Percentiles rank a stretch among this genome's conserved stretches.
phyloP scores from a whole-genome alignment of 2,888 invertebrate species.

The Nipponacmea schrenckii region DNA sequence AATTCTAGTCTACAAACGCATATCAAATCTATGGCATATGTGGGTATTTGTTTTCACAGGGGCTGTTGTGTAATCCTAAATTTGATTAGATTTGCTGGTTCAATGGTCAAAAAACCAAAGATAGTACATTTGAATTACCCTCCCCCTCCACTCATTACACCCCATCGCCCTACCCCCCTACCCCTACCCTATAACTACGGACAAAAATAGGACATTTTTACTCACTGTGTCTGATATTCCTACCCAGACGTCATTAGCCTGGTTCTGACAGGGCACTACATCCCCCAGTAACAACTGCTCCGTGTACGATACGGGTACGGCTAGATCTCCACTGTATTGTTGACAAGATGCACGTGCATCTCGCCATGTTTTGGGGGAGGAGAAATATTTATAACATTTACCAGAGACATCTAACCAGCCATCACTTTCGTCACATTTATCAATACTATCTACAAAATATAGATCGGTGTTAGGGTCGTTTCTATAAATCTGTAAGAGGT shows the following conservation, averaged over 20 bases:
- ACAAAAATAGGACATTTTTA: not conserved
- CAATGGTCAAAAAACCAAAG: no score
- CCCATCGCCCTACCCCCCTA: no score
- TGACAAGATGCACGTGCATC: slow-evolving; percentile 41
- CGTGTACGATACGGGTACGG: slow-evolving; percentile 28
- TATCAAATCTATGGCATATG: no score
- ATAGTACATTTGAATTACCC: no score
- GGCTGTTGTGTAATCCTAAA: no score
- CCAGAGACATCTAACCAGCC: slow-evolving; percentile 42
- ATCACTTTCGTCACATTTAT: slow-evolving; percentile 41
- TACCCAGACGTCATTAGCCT: slow-evolving; percentile 41
- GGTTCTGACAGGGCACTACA: slow-evolving; percentile 35
- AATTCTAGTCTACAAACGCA: no score
- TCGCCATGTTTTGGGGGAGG: slow-evolving; percentile 37
- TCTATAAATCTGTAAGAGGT: not conserved
- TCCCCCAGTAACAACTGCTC: slow-evolving; percentile 33
- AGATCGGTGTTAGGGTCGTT: not conserved
- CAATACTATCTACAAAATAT: slow-evolving; percentile 34
- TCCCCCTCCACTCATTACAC: no score
- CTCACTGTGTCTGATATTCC: slow-evolving; percentile 50
- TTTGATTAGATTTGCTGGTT: no score
- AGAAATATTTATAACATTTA: slow-evolving; percentile 41
- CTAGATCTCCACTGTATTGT: slow-evolving; percentile 36
- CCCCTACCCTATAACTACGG: no score
- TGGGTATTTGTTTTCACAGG: no score